Evolutionary conservation across 2,797 vertebrate species (phyloP).

Genomic region (Phoeniculus purpureus): DNA sequence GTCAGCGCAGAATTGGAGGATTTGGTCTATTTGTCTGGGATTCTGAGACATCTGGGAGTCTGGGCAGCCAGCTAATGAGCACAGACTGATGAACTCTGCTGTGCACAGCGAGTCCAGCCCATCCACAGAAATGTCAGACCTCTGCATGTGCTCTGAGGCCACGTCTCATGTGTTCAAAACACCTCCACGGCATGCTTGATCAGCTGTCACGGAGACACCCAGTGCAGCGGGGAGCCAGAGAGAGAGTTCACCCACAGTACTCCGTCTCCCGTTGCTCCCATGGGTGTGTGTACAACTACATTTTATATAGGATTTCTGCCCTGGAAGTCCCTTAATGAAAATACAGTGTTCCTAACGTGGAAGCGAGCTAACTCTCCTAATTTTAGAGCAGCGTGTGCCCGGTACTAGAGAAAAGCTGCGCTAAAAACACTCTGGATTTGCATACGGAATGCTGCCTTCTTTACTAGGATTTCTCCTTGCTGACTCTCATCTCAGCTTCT

Average conservation of each 20-base stretch:
- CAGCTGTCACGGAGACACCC: rapidly evolving
- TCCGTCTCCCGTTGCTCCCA: neutral
- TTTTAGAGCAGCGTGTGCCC: neutral
- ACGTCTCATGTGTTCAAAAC: neutral
- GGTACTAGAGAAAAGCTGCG: neutral
- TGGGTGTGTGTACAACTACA: neutral
- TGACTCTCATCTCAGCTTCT: neutral
- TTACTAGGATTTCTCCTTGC: neutral
- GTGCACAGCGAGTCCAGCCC: neutral
- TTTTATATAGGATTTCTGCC: constrained; percentile 21
- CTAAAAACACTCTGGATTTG: neutral
- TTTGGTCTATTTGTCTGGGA: constrained; percentile 65
- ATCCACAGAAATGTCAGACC: neutral
- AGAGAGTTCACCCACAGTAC: neutral
- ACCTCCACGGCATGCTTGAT: neutral
- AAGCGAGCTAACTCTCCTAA: constrained; percentile 23
- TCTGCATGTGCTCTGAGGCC: neutral
- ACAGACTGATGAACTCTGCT: constrained; percentile 48
- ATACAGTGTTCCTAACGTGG: neutral
- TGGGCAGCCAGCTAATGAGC: constrained; percentile 56
- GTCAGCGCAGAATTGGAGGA: constrained; percentile 43
- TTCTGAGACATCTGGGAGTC: constrained; percentile 70
- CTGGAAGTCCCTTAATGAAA: neutral
- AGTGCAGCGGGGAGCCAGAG: neutral
- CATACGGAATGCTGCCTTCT: neutral